phyloP scores from a whole-genome alignment of 2,888 invertebrate genomes.

The Agriopis marginaria region DNA sequence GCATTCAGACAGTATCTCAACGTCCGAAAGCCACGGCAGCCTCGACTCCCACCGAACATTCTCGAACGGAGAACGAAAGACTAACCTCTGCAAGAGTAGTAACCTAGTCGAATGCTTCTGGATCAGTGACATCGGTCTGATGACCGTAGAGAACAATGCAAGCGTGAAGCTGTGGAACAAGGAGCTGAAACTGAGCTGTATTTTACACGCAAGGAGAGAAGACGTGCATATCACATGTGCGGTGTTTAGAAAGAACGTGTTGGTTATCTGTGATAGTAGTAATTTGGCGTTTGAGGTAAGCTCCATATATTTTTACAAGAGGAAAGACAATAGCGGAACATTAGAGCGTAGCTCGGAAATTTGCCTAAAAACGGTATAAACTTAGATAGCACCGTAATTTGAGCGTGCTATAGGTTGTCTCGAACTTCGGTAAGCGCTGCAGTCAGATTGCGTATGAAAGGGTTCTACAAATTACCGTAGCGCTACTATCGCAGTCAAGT shows the following conservation, averaged over 20 bases:
- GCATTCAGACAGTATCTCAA: slow-evolving; percentile 62
- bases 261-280: slow-evolving; percentile 73
- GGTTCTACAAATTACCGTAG: too few relatives aligned
- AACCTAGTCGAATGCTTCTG: slow-evolving; percentile 73
- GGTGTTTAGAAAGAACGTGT: slow-evolving; percentile 66
- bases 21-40: slow-evolving; percentile 69
- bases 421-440: too few relatives aligned
- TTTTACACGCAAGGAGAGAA: slow-evolving; percentile 68
- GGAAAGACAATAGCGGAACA: too few relatives aligned
- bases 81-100: slow-evolving; percentile 59
- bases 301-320: slow-evolving; percentile 62
- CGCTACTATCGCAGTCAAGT: too few relatives aligned
- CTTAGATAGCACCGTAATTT: too few relatives aligned
- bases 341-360: too few relatives aligned
- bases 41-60: slow-evolving; percentile 65
- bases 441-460: too few relatives aligned
- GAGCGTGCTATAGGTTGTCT: too few relatives aligned
- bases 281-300: slow-evolving; percentile 74
- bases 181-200: slow-evolving; percentile 61
- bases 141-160: slow-evolving; percentile 75
- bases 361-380: too few relatives aligned
- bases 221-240: slow-evolving; percentile 70
- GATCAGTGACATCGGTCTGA: slow-evolving; percentile 63
- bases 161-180: slow-evolving; percentile 75
- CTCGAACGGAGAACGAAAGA: slow-evolving; percentile 62